Evolutionary conservation across 2,797 vertebrate genomes (phyloP), one percentile per base, ranked within the genome.

Genomic region (Benthosema pterotum): DNA sequence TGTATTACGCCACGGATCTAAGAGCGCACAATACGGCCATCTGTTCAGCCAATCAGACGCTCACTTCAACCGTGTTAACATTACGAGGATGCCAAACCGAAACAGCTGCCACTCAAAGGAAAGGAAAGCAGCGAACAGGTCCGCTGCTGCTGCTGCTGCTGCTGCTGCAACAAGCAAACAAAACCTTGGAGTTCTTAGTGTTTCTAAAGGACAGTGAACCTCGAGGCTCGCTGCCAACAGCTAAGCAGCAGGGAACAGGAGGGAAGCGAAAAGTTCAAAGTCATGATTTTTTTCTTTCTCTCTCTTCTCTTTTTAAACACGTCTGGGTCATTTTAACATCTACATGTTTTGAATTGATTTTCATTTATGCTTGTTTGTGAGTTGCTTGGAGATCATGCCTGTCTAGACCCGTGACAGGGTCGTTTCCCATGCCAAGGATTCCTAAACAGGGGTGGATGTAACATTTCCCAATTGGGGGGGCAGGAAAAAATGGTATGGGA

Each of bases 11-110:
- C 52, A 67, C 47, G 18, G 0, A 15, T 45, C 50, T 69, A 51
- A n/a, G 45, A 16, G 45, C 59, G 49, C n/a, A 70, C 69, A 67
- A 68, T 53, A 32, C 22, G 65, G 47, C 51, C 43, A 17, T 62
- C 48, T 54, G 47, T 45, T 69, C 15, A 59, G 52, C 67, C 60
- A n/a, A 71, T 42, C 4, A 65, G 66, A 51, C 17, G 46, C 58
- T 49, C 48, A 32, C 8, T 42, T 60, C 19, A 38, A 54, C 58
- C 52, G 14, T 11, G 51, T 65, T 17, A 38, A 38, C 46, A 64
- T 48, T n/a, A 11, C 48, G 47, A 42, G 60, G 12, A 43, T 52
- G 5, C 8, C 25, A 52, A 43, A 25, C 14, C 17, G 12, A 47
- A 11, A 42, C 16, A 42, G n/a, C 11, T 50, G 28, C 16, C 28